Evolutionary conservation across 2,888 invertebrate genomes (phyloP).

Genomic region (Brachycybe producta): DNA sequence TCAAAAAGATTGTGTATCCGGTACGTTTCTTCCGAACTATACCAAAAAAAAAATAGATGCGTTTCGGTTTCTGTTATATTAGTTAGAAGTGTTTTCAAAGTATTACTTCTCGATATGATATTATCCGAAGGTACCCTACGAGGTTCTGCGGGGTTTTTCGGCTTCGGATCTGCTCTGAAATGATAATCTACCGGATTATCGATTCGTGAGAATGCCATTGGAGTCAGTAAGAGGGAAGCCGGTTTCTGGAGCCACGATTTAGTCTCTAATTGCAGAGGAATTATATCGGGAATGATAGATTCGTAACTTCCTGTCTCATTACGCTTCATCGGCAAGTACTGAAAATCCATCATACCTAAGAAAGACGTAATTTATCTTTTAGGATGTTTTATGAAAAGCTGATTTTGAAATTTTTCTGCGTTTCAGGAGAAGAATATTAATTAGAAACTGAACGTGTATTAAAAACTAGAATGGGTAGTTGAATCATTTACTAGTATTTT

Average conservation of each 20-base stretch:
- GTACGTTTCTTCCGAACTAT: slow-evolving; percentile 32
- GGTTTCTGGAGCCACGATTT: slow-evolving; percentile 44
- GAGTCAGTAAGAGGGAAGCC: slow-evolving; percentile 55
- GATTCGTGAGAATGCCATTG: slow-evolving; percentile 61
- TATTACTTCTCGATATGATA: neutral
- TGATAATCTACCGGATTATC: slow-evolving; percentile 43
- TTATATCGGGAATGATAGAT: slow-evolving; percentile 27
- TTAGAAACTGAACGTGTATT: too few relatives aligned
- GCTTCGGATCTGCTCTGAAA: slow-evolving; percentile 27
- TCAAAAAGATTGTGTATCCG: slow-evolving; percentile 47
- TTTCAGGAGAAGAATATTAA: too few relatives aligned
- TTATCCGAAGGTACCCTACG: too few relatives aligned
- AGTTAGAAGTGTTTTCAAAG: neutral
- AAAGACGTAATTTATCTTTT: slow-evolving; percentile 23
- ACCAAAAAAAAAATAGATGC: neutral
- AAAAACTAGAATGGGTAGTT: too few relatives aligned
- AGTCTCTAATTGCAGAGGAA: slow-evolving; percentile 27
- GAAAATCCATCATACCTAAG: slow-evolving; percentile 77
- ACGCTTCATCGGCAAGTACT: slow-evolving; percentile 61
- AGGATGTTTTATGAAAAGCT: too few relatives aligned
- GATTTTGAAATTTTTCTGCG: too few relatives aligned
- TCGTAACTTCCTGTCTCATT: slow-evolving; percentile 33
- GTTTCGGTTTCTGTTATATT: neutral
- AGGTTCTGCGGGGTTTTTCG: slow-evolving; percentile 21
- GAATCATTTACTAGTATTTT: too few relatives aligned